Base-by-base conservation (phyloP, 2,797 vertebrate genomes). In the Falco biarmicus region DNA sequence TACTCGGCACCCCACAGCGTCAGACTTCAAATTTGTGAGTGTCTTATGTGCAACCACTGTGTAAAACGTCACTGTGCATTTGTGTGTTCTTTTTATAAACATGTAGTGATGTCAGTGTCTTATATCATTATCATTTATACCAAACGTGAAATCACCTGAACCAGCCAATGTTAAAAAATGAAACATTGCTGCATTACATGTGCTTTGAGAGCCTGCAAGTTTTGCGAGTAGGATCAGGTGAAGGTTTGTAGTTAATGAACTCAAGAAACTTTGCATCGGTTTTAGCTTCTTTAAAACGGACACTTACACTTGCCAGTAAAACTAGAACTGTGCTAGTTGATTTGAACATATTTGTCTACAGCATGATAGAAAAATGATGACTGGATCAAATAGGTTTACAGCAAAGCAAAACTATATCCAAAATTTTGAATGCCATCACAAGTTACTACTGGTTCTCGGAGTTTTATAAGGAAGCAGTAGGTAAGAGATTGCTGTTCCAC, bases 1-100 rank as follows among this genome's bases (percentile, higher is more conserved):
- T 87, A 16, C 69, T 86, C 1, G 0, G 73, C 48, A n/a, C 57
- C 59, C 61, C 2, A 1, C 73, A 78, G 76, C 1, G 0, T 34
- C 0, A 0, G 75, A 56, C 69, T 78, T 69, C 53, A 71, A 7
- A 85, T 82, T 71, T 95, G 43, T 95, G 89, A 79, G 89, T 86
- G 93, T 96, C 60, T 77, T 74, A 14, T 0, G 32, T 95, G 95
- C 87, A 84, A 31, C 59, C 43, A 22, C 82, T 63, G 48, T 88
- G 91, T 84, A 73, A 84, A 87, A 63, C 45, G 61, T 87, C 93
- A 7, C 70, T 43, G 80, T 90, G 70, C 50, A 6, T 57, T 77
- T 59, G 32, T 93, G 20, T 84, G 64, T 89, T 95, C 80, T 76
- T 63, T 81, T 54, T 84, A 32, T 51, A 61, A 76, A 31, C 32